Evolutionary conservation across 2,797 vertebrate species (phyloP).

Genomic region (Crotalus adamanteus): DNA sequence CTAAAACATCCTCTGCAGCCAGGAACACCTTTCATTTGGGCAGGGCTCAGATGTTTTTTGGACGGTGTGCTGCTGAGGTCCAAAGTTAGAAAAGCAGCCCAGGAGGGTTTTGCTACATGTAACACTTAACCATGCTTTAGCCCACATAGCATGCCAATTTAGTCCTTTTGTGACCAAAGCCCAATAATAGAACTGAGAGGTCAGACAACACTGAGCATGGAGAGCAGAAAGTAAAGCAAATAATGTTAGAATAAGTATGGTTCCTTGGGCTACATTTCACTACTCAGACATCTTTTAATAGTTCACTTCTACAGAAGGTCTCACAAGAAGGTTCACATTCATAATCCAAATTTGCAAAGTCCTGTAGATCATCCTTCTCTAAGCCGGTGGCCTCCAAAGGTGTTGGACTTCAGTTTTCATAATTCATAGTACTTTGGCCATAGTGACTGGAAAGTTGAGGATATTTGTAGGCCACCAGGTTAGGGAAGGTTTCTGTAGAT

Average conservation of each 20-base stretch:
- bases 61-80: constrained; percentile 33
- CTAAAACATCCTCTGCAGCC: constrained; percentile 40
- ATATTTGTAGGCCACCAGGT: not conserved
- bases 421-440: not conserved
- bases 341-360: not conserved
- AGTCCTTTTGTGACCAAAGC: not conserved
- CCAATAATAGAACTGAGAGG: constrained; percentile 9
- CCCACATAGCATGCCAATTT: constrained; percentile 38
- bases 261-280: not conserved
- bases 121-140: constrained; percentile 55
- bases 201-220: not conserved
- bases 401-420: not conserved
- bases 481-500: not conserved
- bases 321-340: not conserved
- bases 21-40: constrained; percentile 47
- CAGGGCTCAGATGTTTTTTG: constrained; percentile 48
- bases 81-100: constrained; percentile 46
- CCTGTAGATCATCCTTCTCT: not conserved
- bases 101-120: constrained; percentile 51
- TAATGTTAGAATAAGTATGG: not conserved
- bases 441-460: not conserved
- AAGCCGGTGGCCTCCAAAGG: not conserved
- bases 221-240: not conserved
- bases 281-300: not conserved
- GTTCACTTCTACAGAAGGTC: not conserved